These are phyloP conservation scores for Microcebus murinus DNA, from an alignment of 2,113 vertebrate genomes.

Conservation along the genomic window DNA sequence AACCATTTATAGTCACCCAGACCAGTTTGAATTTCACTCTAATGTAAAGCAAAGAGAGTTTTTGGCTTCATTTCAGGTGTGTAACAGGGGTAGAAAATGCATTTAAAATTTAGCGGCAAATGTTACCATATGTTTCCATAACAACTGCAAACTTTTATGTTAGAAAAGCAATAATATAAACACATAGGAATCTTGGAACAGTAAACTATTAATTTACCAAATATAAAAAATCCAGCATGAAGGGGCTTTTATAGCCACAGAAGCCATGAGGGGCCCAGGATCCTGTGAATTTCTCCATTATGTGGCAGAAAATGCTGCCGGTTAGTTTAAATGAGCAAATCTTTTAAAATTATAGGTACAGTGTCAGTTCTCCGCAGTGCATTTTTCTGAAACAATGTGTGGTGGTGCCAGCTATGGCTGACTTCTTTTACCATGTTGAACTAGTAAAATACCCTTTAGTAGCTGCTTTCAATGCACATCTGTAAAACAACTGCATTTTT, in stretches of 20 bases:
- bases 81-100: constrained; percentile 83
- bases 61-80: constrained; percentile 86
- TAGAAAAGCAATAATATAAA: constrained; percentile 74
- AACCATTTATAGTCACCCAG: constrained; percentile 85
- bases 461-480: neutral
- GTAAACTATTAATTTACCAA: constrained; percentile 78
- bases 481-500: neutral
- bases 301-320: constrained; percentile 65
- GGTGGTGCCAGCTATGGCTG: constrained; percentile 25
- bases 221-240: constrained; percentile 70
- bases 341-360: constrained; percentile 69
- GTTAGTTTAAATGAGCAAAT: constrained; percentile 73
- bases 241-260: constrained; percentile 70
- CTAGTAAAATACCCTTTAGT: constrained; percentile 29
- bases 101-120: constrained; percentile 81
- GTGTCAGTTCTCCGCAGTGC: constrained; percentile 24
- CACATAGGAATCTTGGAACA: constrained; percentile 74
- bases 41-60: constrained; percentile 85
- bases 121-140: constrained; percentile 81
- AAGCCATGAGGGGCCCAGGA: constrained; percentile 59
- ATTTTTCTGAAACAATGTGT: constrained; percentile 56
- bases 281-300: constrained; percentile 77
- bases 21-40: constrained; percentile 87
- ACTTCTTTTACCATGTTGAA: constrained; percentile 7
- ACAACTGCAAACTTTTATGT: constrained; percentile 83